A percentile compares a stretch with the other conserved stretches of the same genome.
Evolutionary conservation across 1,140 invertebrate genomes (phyloP).

Genomic region (Arctopsyche grandis): DNA sequence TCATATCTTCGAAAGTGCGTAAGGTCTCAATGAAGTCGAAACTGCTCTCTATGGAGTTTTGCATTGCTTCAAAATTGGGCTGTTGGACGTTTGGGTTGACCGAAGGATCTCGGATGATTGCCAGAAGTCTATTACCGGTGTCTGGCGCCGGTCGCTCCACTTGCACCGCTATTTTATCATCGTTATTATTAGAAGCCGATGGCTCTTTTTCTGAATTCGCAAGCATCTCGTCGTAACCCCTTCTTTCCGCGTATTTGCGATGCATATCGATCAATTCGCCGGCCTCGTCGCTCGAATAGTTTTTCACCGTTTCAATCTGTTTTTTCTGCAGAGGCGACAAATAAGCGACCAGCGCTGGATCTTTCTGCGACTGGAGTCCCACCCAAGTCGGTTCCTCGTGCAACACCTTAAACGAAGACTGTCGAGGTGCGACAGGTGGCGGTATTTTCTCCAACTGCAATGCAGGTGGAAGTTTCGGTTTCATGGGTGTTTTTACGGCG

Average conservation of each 20-base stretch:
- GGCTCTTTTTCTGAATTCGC: constrained; percentile 55
- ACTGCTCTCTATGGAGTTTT: constrained; percentile 58
- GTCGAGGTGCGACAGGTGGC: constrained; percentile 60
- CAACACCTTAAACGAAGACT: constrained; percentile 60
- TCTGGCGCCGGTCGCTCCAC: constrained; percentile 54
- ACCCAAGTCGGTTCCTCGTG: constrained; percentile 67
- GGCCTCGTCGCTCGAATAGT: constrained; percentile 63
- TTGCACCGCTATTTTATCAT: constrained; percentile 58
- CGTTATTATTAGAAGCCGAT: constrained; percentile 54
- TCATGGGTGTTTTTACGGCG: constrained; percentile 43
- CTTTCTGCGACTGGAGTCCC: constrained; percentile 67
- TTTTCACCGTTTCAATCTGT: constrained; percentile 64
- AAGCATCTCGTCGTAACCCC: constrained; percentile 67
- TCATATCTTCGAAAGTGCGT: constrained; percentile 50
- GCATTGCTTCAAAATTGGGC: constrained; percentile 18
- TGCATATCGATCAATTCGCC: constrained; percentile 75
- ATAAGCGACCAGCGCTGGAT: constrained; percentile 72
- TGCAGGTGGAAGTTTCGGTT: constrained; percentile 35
- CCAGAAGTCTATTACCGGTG: constrained; percentile 64
- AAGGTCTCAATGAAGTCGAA: constrained; percentile 54
- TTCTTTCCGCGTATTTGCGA: constrained; percentile 73
- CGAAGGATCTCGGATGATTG: constrained; percentile 66
- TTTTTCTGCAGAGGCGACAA: constrained; percentile 77
- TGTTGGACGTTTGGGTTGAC: constrained; percentile 46
- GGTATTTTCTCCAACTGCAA: constrained; percentile 51